Conservation (phyloP, 2,888 invertebrate species). For the Tridacna crocea region DNA sequence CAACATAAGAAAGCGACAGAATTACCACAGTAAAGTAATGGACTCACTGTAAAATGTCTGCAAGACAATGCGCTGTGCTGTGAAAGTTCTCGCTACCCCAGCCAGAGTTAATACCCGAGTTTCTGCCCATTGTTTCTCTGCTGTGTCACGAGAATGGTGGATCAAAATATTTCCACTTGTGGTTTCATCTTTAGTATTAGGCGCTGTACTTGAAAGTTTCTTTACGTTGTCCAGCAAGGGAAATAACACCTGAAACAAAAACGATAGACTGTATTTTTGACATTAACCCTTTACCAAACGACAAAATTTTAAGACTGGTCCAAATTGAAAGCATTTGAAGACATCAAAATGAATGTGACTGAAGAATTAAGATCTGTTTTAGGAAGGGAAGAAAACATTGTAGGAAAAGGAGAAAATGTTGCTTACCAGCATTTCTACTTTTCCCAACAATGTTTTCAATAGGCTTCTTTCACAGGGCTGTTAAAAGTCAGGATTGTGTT, state of each 20-base stretch:
- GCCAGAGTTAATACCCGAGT: constrained; percentile 90
- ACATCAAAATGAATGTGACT: too few relatives aligned
- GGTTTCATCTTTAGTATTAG: constrained; percentile 82
- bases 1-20: too few relatives aligned
- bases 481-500: too few relatives aligned
- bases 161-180: constrained; percentile 94
- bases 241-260: constrained; percentile 90
- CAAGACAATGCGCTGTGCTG: constrained; percentile 93
- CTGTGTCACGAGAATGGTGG: constrained; percentile 99
- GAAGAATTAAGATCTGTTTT: too few relatives aligned
- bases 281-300: background rate
- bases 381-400: too few relatives aligned
- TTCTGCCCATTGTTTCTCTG: constrained; percentile 99
- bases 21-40: background rate
- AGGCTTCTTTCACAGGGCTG: too few relatives aligned
- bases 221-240: constrained; percentile 97
- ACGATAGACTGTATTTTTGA: too few relatives aligned
- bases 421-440: too few relatives aligned
- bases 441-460: too few relatives aligned
- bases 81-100: constrained; percentile 96
- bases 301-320: too few relatives aligned
- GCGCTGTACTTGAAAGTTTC: constrained; percentile 86
- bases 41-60: constrained; percentile 68
- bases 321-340: too few relatives aligned
- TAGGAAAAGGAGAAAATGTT: too few relatives aligned